Conservation (phyloP, 2,113 vertebrate genomes). For the Piprites chloris region DNA sequence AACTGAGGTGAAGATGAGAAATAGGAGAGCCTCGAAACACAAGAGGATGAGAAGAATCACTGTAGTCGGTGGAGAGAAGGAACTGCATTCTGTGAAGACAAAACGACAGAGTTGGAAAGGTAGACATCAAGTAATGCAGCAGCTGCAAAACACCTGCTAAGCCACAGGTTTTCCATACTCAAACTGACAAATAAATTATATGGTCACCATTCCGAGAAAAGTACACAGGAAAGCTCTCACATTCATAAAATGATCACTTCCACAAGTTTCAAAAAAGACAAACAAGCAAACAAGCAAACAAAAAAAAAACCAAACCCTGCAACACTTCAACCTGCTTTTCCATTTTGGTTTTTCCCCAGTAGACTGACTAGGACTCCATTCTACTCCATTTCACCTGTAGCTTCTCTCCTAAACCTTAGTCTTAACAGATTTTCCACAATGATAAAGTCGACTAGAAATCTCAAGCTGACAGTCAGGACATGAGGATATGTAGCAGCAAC, state of each 20-base stretch:
- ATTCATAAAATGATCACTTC: neutral
- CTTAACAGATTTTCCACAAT: neutral
- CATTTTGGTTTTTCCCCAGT: neutral
- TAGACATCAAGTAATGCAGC: neutral
- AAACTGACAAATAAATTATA: neutral
- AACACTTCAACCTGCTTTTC: neutral
- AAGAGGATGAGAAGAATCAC: conserved; percentile 96
- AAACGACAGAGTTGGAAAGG: neutral
- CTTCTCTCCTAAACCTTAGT: neutral
- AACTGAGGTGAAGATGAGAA: conserved; percentile 95
- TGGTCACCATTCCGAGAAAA: neutral
- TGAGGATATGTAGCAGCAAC: neutral
- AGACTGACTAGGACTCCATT: neutral
- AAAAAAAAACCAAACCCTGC: neutral
- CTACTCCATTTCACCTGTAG: neutral
- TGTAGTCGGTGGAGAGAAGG: conserved; percentile 92
- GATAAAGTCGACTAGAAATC: neutral
- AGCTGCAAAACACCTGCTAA: neutral
- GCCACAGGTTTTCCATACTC: fast-evolving
- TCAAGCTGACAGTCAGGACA: neutral
- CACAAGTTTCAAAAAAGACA: neutral
- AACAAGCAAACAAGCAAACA: no score
- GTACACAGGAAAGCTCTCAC: neutral
- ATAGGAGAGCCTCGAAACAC: conserved; percentile 94
- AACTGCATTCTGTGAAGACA: conserved; percentile 87